Conservation (phyloP, 2,888 invertebrate species). For the Galeopsomyia nigrocyanea region DNA sequence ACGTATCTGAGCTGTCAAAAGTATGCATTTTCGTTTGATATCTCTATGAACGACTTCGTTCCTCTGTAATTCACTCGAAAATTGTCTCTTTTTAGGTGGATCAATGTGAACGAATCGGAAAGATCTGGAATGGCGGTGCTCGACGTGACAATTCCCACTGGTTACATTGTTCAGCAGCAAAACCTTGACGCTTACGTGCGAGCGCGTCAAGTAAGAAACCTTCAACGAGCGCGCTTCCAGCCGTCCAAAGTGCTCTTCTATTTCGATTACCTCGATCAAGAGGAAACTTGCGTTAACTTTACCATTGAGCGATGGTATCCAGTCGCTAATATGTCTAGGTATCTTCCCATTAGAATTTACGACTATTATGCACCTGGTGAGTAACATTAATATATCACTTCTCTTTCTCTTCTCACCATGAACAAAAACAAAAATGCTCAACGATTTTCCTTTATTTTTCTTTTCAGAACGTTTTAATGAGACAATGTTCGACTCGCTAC, state of each 20-base stretch:
- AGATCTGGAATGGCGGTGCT: slow-evolving; percentile 91
- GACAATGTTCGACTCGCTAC: slow-evolving; percentile 88
- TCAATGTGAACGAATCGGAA: slow-evolving; percentile 80
- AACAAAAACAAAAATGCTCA: not conserved
- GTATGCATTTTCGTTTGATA: slow-evolving; percentile 68
- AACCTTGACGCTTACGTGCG: slow-evolving; percentile 87
- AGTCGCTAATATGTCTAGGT: slow-evolving; percentile 96
- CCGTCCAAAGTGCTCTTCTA: slow-evolving; percentile 91
- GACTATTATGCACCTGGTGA: slow-evolving; percentile 97
- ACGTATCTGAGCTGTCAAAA: slow-evolving; percentile 88
- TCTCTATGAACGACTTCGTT: slow-evolving; percentile 10
- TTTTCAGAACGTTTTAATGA: slow-evolving; percentile 90
- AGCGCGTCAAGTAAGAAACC: slow-evolving; percentile 82
- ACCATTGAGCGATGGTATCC: slow-evolving; percentile 96
- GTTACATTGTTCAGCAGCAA: slow-evolving; percentile 93
- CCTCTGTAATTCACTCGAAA: not conserved
- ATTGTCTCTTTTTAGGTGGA: slow-evolving; percentile 77
- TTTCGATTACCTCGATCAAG: slow-evolving; percentile 88
- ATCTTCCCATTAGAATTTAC: slow-evolving; percentile 89
- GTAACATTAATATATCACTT: slow-evolving; percentile 43
- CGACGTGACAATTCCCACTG: slow-evolving; percentile 89
- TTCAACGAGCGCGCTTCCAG: slow-evolving; percentile 87
- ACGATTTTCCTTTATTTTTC: slow-evolving; percentile 2
- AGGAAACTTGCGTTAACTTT: slow-evolving; percentile 91
- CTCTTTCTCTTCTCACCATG: not conserved